These are phyloP conservation scores for Ditylenchus dipsaci DNA, from an alignment of 1,140 invertebrate species.

Conservation along the genomic window DNA sequence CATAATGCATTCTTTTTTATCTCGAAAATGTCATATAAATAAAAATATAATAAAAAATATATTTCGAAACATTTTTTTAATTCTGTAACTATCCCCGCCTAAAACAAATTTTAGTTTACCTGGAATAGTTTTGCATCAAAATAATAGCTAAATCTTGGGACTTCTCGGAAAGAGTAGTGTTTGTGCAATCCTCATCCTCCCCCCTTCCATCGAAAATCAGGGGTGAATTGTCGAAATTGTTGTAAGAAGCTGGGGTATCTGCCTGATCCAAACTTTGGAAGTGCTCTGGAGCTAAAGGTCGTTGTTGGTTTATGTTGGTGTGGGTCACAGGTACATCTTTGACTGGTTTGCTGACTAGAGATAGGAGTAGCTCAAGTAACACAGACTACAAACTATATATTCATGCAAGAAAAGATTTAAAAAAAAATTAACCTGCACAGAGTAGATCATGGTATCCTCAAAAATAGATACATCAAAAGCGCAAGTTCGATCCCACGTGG, in stretches of 20 bases:
- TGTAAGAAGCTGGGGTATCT: constrained; percentile 6
- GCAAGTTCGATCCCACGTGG: no score
- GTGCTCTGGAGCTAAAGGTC: background rate
- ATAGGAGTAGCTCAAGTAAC: constrained; percentile 37
- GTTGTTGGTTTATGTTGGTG: background rate
- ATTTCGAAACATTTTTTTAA: no score
- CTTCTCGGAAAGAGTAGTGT: constrained; percentile 32
- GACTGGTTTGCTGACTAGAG: constrained; percentile 15
- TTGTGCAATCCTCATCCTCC: constrained; percentile 14
- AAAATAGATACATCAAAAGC: no score
- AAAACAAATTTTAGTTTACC: no score
- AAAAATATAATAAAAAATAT: background rate
- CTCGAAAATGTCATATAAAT: background rate
- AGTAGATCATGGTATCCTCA: no score
- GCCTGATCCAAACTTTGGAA: background rate
- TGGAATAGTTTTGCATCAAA: constrained; percentile 54
- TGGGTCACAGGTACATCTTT: background rate
- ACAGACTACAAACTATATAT: constrained; percentile 45
- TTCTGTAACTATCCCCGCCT: background rate
- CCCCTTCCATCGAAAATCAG: constrained; percentile 20
- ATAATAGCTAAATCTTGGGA: constrained; percentile 48
- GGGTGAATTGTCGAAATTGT: constrained; percentile 7
- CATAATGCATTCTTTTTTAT: constrained; percentile 11
- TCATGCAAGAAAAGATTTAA: no score
- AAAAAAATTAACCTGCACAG: no score